These are phyloP conservation scores for Malacoraja senta DNA, from an alignment of 2,797 vertebrate species.

Conservation along the genomic window DNA sequence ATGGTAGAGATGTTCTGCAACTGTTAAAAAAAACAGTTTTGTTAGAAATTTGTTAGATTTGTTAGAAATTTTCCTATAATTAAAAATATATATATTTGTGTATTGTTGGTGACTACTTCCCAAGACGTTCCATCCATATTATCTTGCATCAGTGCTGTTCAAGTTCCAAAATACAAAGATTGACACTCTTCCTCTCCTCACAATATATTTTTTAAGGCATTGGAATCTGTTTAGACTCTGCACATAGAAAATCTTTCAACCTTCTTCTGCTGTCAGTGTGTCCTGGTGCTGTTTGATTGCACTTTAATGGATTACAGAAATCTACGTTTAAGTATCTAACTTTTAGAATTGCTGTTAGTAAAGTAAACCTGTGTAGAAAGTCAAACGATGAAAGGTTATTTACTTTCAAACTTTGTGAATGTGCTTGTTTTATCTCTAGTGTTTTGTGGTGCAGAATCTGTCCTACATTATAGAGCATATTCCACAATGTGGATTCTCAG, in stretches of 20 bases:
- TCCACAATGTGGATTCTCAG: neutral
- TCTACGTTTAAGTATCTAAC: neutral
- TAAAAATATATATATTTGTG: too few relatives aligned
- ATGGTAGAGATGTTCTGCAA: too few relatives aligned
- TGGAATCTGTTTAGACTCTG: too few relatives aligned
- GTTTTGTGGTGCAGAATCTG: neutral
- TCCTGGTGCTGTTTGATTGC: neutral
- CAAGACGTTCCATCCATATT: too few relatives aligned
- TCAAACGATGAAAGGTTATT: neutral
- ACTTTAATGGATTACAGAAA: neutral
- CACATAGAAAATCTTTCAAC: neutral
- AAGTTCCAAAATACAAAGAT: too few relatives aligned
- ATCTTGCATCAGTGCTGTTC: too few relatives aligned
- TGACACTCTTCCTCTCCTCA: neutral
- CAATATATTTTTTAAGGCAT: too few relatives aligned
- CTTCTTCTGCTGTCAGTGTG: neutral
- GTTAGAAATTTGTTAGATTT: too few relatives aligned
- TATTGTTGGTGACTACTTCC: too few relatives aligned
- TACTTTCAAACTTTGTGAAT: neutral
- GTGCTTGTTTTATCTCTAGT: neutral
- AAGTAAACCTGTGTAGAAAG: neutral
- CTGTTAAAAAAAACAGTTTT: too few relatives aligned
- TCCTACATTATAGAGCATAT: neutral
- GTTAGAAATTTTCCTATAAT: too few relatives aligned
- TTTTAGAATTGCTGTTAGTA: neutral